A percentile compares a stretch with the other conserved stretches of the same genome.
These are phyloP conservation scores for Hippasteria phrygiana DNA, from an alignment of 53 echinoderm and acorn worm species.

Conservation along the genomic window DNA sequence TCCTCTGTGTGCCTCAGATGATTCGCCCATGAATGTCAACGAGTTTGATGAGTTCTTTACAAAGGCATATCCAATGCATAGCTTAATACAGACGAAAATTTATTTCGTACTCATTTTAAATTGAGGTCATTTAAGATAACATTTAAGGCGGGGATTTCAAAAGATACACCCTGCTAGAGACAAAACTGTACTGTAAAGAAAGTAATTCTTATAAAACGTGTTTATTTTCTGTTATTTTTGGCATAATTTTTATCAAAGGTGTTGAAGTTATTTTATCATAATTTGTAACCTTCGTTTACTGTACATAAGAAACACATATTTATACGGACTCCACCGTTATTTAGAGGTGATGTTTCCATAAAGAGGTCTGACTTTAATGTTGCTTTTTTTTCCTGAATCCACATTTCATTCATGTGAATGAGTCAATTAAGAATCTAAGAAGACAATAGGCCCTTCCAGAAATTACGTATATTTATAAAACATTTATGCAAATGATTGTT, in stretches of 20 bases:
- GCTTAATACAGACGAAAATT: neutral
- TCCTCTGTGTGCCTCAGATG: neutral
- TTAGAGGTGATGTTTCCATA: neutral
- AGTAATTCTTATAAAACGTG: neutral
- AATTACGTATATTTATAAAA: no score
- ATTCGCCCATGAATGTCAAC: neutral
- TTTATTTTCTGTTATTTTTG: neutral
- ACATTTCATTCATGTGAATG: neutral
- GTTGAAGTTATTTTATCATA: neutral
- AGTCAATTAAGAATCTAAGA: neutral
- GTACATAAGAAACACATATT: neutral
- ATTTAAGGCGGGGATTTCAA: neutral
- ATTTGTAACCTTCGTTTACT: neutral
- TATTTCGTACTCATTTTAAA: neutral
- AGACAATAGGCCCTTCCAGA: neutral
- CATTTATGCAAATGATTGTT: no score
- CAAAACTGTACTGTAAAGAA: neutral
- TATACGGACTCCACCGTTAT: neutral
- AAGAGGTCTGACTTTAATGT: conserved; percentile 6
- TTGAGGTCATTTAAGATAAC: neutral
- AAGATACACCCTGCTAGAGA: neutral
- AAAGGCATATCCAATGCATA: neutral
- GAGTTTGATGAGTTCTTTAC: neutral
- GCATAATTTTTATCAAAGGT: neutral
- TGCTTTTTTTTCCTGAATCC: neutral